Base-by-base conservation (phyloP, 2,888 invertebrate genomes). In the Keiferia lycopersicella region DNA sequence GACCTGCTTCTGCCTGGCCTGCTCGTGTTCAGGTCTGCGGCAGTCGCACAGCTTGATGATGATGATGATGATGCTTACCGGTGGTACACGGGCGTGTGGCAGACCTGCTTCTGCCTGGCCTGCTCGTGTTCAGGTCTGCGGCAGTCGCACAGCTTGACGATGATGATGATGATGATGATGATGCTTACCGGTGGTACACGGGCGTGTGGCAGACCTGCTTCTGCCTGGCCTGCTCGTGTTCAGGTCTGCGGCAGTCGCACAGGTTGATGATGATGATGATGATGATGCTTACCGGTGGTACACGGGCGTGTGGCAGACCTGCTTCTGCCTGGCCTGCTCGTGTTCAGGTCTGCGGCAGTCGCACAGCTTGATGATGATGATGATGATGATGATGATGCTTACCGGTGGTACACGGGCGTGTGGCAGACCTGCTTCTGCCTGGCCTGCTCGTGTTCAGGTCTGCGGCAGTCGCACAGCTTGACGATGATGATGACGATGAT, bases 371-470 rank as follows among this genome's bases (percentile, higher is more conserved):
- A 73, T 53, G 60, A 2, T 26, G 26, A 26, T 26, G 26, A n/a
- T n/a, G n/a, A n/a, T n/a, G n/a, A 56, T 20, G 22, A 30, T 12
- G 14, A 22, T 22, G 22, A 22, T 22, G 22, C 50, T 64, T 66
- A 92, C 92, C 86, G 86, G 68, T 93, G 92, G 71, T 91, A 93
- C 66, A 83, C 79, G 4, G 89, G 78, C 0, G 92, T 82, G 69
- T 39, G 93, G 68, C 93, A 93, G 14, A 92, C 92, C 67, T 85
- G 87, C 69, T 84, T 86, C 73, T 92, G 92, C 12, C 86, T 74
- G 2, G 69, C 22, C 0, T 64, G 62, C 0, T 83, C 83, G 0
- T 53, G 8, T 2, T 80, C 76, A 0, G 62, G 57, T 45, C 64
- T 64, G 2, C 69, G 63, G 64, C 83, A 85, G 14, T 69, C 69